Conservation (phyloP, 2,888 invertebrate genomes). For the Anthophora plumipes region DNA sequence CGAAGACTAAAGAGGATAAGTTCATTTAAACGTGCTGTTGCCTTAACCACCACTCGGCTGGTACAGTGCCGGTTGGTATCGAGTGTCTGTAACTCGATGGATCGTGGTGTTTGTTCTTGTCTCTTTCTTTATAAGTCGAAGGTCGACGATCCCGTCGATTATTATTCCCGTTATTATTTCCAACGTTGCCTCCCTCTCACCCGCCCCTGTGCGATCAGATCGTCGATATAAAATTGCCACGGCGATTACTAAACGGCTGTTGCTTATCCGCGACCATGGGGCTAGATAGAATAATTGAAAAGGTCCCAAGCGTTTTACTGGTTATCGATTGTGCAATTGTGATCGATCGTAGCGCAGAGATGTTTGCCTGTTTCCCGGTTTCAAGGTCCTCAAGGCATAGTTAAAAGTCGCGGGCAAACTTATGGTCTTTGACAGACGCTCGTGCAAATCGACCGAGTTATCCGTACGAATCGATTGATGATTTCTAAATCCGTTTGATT, state of each 20-base stretch:
- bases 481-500: slow-evolving; percentile 32
- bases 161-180: slow-evolving; percentile 35
- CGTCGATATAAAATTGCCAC: slow-evolving; percentile 26
- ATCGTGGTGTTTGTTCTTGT: slow-evolving; percentile 1
- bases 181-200: background rate
- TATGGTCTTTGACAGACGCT: background rate
- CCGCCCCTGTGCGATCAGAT: slow-evolving; percentile 7
- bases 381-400: slow-evolving; percentile 28
- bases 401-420: slow-evolving; percentile 33
- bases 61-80: no score
- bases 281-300: slow-evolving; percentile 54
- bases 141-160: slow-evolving; percentile 10
- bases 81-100: background rate
- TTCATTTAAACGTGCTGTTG: slow-evolving; percentile 54
- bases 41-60: background rate
- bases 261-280: slow-evolving; percentile 25
- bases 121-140: background rate
- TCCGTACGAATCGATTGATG: background rate
- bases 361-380: slow-evolving; percentile 39
- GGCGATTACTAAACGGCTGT: slow-evolving; percentile 38
- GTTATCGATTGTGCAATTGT: slow-evolving; percentile 56
- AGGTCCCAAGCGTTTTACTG: slow-evolving; percentile 49
- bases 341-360: slow-evolving; percentile 48
- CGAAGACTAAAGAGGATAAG: slow-evolving; percentile 41
- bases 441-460: slow-evolving; percentile 19